These are phyloP conservation scores for Epinotia demarniana DNA, from an alignment of 2,888 invertebrate genomes.

Conservation along the genomic window DNA sequence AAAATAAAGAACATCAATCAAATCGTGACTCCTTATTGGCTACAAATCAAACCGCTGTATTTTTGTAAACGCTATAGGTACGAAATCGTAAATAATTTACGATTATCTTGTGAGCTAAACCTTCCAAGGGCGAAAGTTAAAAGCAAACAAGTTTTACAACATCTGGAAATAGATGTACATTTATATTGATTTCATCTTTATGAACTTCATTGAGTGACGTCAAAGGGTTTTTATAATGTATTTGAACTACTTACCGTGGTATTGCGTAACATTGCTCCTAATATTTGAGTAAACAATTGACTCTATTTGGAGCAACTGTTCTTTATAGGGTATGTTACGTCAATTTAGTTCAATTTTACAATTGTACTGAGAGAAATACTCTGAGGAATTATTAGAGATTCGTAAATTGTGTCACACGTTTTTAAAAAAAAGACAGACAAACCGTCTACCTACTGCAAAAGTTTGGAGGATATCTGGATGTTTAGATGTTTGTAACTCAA, in stretches of 20 bases:
- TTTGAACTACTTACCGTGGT: conserved; percentile 33
- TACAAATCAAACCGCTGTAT: conserved; percentile 65
- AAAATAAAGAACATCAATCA: conserved; percentile 60
- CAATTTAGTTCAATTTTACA: conserved; percentile 20
- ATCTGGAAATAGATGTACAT: conserved; percentile 66
- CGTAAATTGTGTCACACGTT: no score
- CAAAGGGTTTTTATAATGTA: conserved; percentile 59
- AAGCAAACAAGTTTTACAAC: conserved; percentile 74
- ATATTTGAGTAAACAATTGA: conserved; percentile 42
- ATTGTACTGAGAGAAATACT: conserved; percentile 9
- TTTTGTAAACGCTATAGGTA: conserved; percentile 62
- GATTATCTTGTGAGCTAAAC: conserved; percentile 60
- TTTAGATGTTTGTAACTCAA: no score
- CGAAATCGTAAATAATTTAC: conserved; percentile 63
- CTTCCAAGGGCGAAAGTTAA: conserved; percentile 73
- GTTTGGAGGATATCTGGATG: no score
- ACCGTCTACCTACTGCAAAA: no score
- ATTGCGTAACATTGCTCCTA: conserved; percentile 41
- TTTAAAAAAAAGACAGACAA: no score
- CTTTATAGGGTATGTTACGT: conserved; percentile 6
- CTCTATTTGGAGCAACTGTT: conserved; percentile 19
- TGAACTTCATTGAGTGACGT: conserved; percentile 61
- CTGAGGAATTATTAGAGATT: no score
- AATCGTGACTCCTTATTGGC: conserved; percentile 62
- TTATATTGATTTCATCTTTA: conserved; percentile 61